Base-by-base conservation (phyloP, 2,888 invertebrate species). In the Drosophila fungiperda region DNA sequence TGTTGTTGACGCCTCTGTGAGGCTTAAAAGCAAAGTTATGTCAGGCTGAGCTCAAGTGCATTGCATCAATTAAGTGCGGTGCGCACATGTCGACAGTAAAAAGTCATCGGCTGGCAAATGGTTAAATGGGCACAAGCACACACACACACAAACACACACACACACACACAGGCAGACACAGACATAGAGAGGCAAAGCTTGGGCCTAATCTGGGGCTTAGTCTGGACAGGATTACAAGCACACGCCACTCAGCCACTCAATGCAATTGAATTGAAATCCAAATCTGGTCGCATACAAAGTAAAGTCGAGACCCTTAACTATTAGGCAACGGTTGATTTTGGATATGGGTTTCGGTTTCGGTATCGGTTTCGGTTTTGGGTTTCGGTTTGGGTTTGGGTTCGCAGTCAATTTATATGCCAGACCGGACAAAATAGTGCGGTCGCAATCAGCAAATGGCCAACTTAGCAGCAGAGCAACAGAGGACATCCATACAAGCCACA, bases 11-110 rank as follows among this genome's bases (percentile, higher is more conserved):
- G 63, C 40, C 52, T 60, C 61, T 76, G 61, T 74, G 60, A 40
- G 83, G 69, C 80, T 78, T 85, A 83, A 83, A 83, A 83, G 83
- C 83, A 83, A 83, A 83, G 86, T 83, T 85, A 85, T 83, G 83
- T 85, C 78, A 73, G 71, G 78, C 74, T 73, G 60, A 78, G 64
- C 80, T 81, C 83, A 65, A 83, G 76, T 83, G 83, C 86, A 80
- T 83, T 80, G 83, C 86, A 83, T 83, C 83, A 83, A 83, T 83
- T 83, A 83, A 81, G 72, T 75, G 73, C 72, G 83, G 70, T 62
- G 68, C 73, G 59, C 73, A 73, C 78, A 78, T 76, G 81, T 78
- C 68, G 80, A 80, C 78, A 82, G 85, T 85, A 82, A 80, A 83
- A 83, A 83, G 85, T 85, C 83, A 85, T 82, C 78, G 85, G 74